A percentile compares a stretch with the other conserved stretches of the same genome.
Evolutionary conservation across 1,140 invertebrate species (phyloP).

Genomic region (Ooceraea biroi): DNA sequence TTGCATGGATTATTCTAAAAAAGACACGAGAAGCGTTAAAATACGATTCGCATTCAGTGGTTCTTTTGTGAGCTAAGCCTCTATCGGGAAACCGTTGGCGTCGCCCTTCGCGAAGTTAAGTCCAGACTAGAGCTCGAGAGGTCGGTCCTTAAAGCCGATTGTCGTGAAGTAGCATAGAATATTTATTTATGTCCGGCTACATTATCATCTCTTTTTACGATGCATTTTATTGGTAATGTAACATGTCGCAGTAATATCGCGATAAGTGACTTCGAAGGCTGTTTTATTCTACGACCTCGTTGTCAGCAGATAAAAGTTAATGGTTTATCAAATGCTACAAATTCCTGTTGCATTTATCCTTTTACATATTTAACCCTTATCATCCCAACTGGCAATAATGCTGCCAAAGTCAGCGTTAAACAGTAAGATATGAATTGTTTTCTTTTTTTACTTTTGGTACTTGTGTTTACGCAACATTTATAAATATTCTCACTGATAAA

Average conservation of each 20-base stretch:
- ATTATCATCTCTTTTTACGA: conserved; percentile 21
- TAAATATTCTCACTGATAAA: too few relatives aligned
- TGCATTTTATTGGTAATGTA: conserved; percentile 16
- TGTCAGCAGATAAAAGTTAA: conserved; percentile 13
- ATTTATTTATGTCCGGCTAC: conserved; percentile 37
- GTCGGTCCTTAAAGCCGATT: conserved; percentile 44
- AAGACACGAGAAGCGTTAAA: conserved; percentile 13
- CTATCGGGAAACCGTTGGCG: conserved; percentile 37
- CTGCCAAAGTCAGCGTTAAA: too few relatives aligned
- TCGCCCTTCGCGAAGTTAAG: conserved; percentile 31
- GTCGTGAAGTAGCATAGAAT: conserved; percentile 14
- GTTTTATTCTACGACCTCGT: conserved; percentile 11
- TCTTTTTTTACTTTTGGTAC: too few relatives aligned
- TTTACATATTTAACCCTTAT: too few relatives aligned
- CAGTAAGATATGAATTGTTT: too few relatives aligned
- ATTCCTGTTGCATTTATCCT: too few relatives aligned
- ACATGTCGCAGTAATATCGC: neutral
- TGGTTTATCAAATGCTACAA: neutral
- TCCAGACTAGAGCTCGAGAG: conserved; percentile 21
- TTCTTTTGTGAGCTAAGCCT: conserved; percentile 38
- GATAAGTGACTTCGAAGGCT: neutral
- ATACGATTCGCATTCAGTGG: conserved; percentile 23
- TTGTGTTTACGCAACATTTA: too few relatives aligned
- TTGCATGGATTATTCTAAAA: conserved; percentile 13
- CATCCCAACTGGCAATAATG: too few relatives aligned